Evolutionary conservation across 2,797 vertebrate genomes (phyloP), one percentile per base, ranked within the genome.

Genomic region (Chelmon rostratus): DNA sequence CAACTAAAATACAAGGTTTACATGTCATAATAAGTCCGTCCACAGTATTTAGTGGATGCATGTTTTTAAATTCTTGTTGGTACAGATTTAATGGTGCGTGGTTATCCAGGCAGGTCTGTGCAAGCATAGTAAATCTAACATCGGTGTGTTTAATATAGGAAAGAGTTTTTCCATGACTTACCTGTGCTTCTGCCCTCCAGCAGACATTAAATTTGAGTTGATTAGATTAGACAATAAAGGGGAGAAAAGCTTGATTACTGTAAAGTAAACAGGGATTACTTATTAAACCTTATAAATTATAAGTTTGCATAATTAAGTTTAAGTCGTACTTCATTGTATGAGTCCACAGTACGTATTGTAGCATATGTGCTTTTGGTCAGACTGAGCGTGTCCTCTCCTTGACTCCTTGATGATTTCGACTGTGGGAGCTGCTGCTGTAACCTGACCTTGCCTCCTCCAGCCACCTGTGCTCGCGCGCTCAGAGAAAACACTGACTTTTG

Each of bases 391-490:
- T 86, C 82, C 79, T 85, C 71, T 86, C 71, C 80, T 88, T 86
- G 89, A 85, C 89, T 89, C 74, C 53, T 50, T 64, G 59, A 58
- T 61, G 61, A 62, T 49, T 73, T 68, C 68, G 53, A 76, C 81
- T 68, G 74, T 69, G 78, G 81, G 73, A 86, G 82, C 74, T 7
- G 21, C 66, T 74, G 59, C 84, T 86, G 89, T 91, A 93, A 94
- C 90, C 83, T 59, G 88, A 93, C 86, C 94, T 91, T 66, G 79
- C 76, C 84, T 86, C 76, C 79, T 91, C 69, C 80, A 79, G 87
- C 92, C 95, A 96, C 95, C 95, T 96, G 95, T 95, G 95, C 89
- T 92, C 77, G 84, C 85, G 63, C 44, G 84, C 82, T 83, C 75
- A 87, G 90, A 84, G 92, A 92, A 91, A 94, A 95, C 94, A 94